Evolutionary conservation across 2,113 vertebrate species (phyloP).

Genomic region (Panthera leo): DNA sequence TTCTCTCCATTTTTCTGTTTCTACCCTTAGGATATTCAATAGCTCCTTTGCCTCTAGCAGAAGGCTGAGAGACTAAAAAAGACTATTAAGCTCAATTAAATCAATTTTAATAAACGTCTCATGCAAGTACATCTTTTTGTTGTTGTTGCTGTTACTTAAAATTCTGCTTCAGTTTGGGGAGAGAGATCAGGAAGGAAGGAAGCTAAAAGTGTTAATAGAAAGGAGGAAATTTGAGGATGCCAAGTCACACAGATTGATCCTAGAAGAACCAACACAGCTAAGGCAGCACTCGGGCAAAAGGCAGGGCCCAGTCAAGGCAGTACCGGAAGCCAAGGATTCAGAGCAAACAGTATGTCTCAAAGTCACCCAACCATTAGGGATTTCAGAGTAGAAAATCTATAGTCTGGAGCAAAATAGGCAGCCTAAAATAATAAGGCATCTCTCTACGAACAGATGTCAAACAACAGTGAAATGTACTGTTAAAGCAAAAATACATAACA

Average conservation of each 20-base stretch:
- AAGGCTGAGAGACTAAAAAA: constrained; percentile 3
- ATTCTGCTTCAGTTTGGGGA: not conserved
- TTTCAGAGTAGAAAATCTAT: constrained; percentile 6
- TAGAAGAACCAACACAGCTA: not conserved
- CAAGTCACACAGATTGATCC: not conserved
- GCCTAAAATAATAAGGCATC: not conserved
- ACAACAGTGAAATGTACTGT: not conserved
- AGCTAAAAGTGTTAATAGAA: not conserved
- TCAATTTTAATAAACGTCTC: constrained; percentile 25
- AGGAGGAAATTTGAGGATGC: constrained; percentile 4
- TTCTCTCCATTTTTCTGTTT: not conserved
- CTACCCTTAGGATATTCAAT: not conserved
- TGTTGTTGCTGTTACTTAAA: constrained; percentile 37
- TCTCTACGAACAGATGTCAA: not conserved
- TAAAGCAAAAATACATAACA: constrained; percentile 1
- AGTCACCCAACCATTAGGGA: constrained; percentile 10
- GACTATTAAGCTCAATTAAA: constrained; percentile 42
- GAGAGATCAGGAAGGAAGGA: not conserved
- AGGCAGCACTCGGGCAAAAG: not conserved
- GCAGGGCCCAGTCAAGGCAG: not conserved
- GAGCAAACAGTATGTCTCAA: constrained; percentile 11
- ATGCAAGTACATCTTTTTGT: not conserved
- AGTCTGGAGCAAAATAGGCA: not conserved
- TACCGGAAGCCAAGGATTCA: not conserved
- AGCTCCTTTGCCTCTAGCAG: constrained; percentile 20